A percentile compares a stretch with the other conserved stretches of the same genome.
Conservation (phyloP, 2,113 vertebrate genomes). For the Taxidea taxus region DNA sequence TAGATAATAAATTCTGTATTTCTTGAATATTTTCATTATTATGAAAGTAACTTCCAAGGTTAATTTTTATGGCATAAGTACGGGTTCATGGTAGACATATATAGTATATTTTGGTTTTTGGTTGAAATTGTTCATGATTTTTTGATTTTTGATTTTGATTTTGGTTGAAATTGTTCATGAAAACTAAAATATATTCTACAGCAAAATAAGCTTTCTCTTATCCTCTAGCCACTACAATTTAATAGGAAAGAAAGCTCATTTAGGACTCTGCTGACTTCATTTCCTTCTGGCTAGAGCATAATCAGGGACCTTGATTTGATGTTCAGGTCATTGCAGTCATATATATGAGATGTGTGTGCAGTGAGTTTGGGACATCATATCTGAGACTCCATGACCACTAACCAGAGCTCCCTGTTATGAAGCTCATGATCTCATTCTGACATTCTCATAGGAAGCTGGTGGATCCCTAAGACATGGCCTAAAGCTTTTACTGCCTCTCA, state of each 20-base stretch:
- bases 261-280: conserved; percentile 17
- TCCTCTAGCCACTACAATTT: background rate
- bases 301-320: background rate
- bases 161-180: conserved; percentile 28
- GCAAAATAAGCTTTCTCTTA: background rate
- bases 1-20: background rate
- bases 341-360: background rate
- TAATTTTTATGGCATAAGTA: background rate
- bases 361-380: background rate
- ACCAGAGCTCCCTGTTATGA: background rate
- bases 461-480: background rate
- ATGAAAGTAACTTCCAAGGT: background rate
- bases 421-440: background rate
- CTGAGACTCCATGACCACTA: background rate
- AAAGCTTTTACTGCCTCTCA: background rate
- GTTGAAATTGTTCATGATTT: conserved; percentile 18
- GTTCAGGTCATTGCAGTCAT: background rate
- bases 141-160: too few species aligned
- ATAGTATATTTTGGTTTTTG: background rate
- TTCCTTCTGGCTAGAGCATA: background rate
- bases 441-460: background rate
- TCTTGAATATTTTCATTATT: background rate
- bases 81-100: background rate
- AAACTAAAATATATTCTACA: background rate
- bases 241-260: background rate